Evolutionary conservation across 1,140 invertebrate species (phyloP), one percentile per base, ranked within the genome.

Genomic region (Macrobrachium nipponense): DNA sequence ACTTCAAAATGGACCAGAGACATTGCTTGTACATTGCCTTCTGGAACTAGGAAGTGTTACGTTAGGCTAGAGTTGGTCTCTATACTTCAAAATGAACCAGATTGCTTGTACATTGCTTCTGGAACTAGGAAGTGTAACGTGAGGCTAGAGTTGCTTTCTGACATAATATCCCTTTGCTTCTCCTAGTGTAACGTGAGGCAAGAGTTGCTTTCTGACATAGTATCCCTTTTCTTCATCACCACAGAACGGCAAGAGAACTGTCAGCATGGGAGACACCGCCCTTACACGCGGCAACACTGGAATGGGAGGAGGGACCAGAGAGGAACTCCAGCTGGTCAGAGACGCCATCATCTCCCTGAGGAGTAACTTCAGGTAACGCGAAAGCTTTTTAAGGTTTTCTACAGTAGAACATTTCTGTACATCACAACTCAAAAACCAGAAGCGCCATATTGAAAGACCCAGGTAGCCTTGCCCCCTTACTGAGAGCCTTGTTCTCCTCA

Each of bases 311-410:
- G 79, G n/a, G 15, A 82, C 89, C 20, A 87, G 90, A 75, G 92
- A 92, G 88, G 91, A 92, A 72, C 87, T 92, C 11, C 90, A 91
- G 44, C 89, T 92, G n/a, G 91, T 92, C 7, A 87, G 90, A 73
- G 92, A 92, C 76, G 91, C 92, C 36, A 89, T 92, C 77, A 87
- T 89, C 20, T 91, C 90, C 87, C 88, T 92, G 23, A 89, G 92
- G 11, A 89, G 89, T 15, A 90, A 90, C 87, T 92, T 92, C 88
- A 89, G 88, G 89, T 89, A 81, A 78, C 82, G 10, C 0, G 23
- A 43, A 15, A n/a, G 18, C n/a, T n/a, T n/a, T n/a, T n/a, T 5
- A 51, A 51, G 44, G 5, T 51, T 51, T 51, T 51, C 10, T 10
- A 10, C 5, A 51, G 5, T 51, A 10, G 10, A 51, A 51, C 10